Percentiles rank a stretch among this genome's conserved stretches.
Conservation (phyloP, 2,888 invertebrate genomes). For the Oscheius sp. region DNA sequence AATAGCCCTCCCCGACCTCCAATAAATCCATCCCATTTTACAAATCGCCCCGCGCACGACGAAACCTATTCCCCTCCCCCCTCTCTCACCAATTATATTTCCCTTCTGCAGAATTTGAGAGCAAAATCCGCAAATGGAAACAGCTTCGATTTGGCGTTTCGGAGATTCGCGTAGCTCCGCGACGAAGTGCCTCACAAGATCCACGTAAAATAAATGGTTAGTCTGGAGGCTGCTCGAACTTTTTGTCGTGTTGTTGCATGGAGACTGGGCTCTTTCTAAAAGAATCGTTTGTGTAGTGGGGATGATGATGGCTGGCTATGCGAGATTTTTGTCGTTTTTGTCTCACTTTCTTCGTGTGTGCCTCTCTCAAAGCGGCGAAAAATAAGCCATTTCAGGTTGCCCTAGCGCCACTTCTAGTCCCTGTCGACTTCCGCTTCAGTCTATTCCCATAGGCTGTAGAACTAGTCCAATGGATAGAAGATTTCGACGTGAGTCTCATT, state of each 20-base stretch:
- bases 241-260: slow-evolving; percentile 5
- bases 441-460: slow-evolving; percentile 25
- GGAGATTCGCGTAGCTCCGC: slow-evolving; percentile 9
- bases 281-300: not conserved
- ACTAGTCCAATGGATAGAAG: slow-evolving; percentile 28
- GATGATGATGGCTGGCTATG: not conserved
- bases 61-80: too few relatives aligned
- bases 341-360: not conserved
- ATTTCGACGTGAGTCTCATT: not conserved
- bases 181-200: slow-evolving; percentile 29
- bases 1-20: too few relatives aligned
- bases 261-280: not conserved
- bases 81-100: too few relatives aligned
- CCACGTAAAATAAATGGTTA: slow-evolving; percentile 27
- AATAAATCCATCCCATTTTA: too few relatives aligned
- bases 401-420: slow-evolving; percentile 15
- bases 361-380: not conserved
- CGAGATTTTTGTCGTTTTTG: not conserved
- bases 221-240: not conserved
- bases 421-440: not conserved
- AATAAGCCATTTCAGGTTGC: slow-evolving; percentile 1
- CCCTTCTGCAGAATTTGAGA: slow-evolving; percentile 31
- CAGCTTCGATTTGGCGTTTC: slow-evolving; percentile 28
- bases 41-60: too few relatives aligned
- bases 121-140: slow-evolving; percentile 27